These are phyloP conservation scores for Paralvinella palmiformis DNA, from an alignment of 1,140 invertebrate genomes.

Conservation along the genomic window DNA sequence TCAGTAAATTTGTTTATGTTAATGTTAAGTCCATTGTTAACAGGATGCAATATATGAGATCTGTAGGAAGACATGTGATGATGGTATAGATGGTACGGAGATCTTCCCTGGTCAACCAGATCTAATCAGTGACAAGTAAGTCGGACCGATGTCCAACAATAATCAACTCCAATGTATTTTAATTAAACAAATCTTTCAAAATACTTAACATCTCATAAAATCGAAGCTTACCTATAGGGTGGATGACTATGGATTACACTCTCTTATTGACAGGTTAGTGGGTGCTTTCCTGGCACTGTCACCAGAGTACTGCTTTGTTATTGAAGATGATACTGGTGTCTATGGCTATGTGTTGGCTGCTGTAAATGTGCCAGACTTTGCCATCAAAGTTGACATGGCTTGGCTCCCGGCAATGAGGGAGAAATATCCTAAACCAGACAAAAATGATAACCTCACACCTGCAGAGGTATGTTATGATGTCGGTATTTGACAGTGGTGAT, in stretches of 20 bases:
- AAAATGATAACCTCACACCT: not conserved
- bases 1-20: too few species aligned
- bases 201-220: too few species aligned
- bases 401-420: constrained; percentile 76
- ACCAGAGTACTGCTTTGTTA: constrained; percentile 81
- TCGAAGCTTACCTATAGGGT: too few species aligned
- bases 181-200: too few species aligned
- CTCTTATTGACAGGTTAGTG: too few species aligned
- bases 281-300: constrained; percentile 73
- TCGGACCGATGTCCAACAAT: too few species aligned
- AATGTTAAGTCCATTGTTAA: too few species aligned
- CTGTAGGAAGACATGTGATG: constrained; percentile 65
- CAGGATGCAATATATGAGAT: constrained; percentile 59
- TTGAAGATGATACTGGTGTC: constrained; percentile 66
- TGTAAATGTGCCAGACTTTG: constrained; percentile 70
- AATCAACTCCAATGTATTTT: too few species aligned
- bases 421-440: constrained; percentile 66
- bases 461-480: constrained; percentile 1
- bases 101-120: constrained; percentile 62
- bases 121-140: constrained; percentile 65
- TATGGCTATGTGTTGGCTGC: constrained; percentile 81
- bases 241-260: too few species aligned
- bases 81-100: constrained; percentile 64
- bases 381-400: constrained; percentile 64
- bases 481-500: too few species aligned